Evolutionary conservation across 2,113 vertebrate species (phyloP).

Genomic region (Zootoca vivipara): DNA sequence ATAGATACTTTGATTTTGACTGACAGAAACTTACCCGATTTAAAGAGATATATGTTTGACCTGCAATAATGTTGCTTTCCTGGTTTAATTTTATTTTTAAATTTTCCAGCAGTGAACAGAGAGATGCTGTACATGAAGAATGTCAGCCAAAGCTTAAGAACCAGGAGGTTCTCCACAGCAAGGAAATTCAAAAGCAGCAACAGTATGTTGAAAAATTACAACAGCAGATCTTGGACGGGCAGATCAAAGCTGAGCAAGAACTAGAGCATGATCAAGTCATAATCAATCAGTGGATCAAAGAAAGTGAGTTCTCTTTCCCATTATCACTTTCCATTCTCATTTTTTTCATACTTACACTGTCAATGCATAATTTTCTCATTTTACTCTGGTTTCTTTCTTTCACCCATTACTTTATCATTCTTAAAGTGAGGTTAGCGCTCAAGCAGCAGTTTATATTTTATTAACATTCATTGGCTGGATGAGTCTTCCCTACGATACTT

Average conservation of each 20-base stretch:
- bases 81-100: slow-evolving; percentile 47
- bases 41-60: slow-evolving; percentile 2
- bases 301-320: slow-evolving; percentile 76
- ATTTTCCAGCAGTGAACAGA: slow-evolving; percentile 64
- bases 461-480: not conserved
- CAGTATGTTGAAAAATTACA: slow-evolving; percentile 80
- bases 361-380: not conserved
- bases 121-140: slow-evolving; percentile 57
- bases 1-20: not conserved
- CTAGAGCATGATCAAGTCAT: slow-evolving; percentile 82
- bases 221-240: slow-evolving; percentile 83
- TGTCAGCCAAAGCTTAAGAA: slow-evolving; percentile 59
- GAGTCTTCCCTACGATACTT: not conserved
- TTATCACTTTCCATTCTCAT: not conserved
- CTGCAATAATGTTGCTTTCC: not conserved
- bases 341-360: not conserved
- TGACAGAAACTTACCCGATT: not conserved
- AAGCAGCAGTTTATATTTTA: not conserved
- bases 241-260: slow-evolving; percentile 81
- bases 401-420: not conserved
- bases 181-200: slow-evolving; percentile 77
- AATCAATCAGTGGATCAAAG: slow-evolving; percentile 79
- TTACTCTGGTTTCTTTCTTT: slow-evolving; percentile 36
- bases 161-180: slow-evolving; percentile 62
- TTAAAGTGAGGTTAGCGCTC: not conserved